Conservation (phyloP, 2,888 invertebrate species). For the Eulithis prunata region DNA sequence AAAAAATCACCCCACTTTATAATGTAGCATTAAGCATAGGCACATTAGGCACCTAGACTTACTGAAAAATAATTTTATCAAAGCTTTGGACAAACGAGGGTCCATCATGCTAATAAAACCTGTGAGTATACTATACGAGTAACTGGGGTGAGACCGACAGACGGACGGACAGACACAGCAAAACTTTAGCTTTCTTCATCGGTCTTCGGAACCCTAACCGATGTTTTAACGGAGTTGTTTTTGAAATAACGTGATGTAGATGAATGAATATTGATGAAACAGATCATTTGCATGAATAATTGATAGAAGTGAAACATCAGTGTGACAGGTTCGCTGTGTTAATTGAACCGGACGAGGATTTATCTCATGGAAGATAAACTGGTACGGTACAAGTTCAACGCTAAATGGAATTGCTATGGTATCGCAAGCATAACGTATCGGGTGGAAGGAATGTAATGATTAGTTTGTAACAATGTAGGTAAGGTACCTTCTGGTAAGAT, state of each 20-base stretch:
- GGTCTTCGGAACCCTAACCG: not conserved
- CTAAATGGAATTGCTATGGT: slow-evolving; percentile 48
- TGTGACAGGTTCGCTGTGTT: slow-evolving; percentile 66
- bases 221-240: slow-evolving; percentile 31
- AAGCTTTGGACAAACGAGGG: too few species aligned
- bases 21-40: too few species aligned
- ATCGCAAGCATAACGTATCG: slow-evolving; percentile 46
- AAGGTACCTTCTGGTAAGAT: too few species aligned
- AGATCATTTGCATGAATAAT: slow-evolving; percentile 74
- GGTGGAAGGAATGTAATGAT: not conserved
- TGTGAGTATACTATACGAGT: too few species aligned
- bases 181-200: too few species aligned
- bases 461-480: too few species aligned
- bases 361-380: slow-evolving; percentile 46
- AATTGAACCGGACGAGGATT: slow-evolving; percentile 62
- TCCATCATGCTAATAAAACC: too few species aligned
- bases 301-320: slow-evolving; percentile 69
- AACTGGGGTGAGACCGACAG: too few species aligned
- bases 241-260: slow-evolving; percentile 51
- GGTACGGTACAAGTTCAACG: slow-evolving; percentile 42
- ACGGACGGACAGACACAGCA: too few species aligned
- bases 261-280: slow-evolving; percentile 70
- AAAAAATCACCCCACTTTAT: too few species aligned
- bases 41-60: too few species aligned
- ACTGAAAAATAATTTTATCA: too few species aligned